phyloP scores from a whole-genome alignment of 2,113 vertebrate species.

The Herpailurus yagouaroundi region DNA sequence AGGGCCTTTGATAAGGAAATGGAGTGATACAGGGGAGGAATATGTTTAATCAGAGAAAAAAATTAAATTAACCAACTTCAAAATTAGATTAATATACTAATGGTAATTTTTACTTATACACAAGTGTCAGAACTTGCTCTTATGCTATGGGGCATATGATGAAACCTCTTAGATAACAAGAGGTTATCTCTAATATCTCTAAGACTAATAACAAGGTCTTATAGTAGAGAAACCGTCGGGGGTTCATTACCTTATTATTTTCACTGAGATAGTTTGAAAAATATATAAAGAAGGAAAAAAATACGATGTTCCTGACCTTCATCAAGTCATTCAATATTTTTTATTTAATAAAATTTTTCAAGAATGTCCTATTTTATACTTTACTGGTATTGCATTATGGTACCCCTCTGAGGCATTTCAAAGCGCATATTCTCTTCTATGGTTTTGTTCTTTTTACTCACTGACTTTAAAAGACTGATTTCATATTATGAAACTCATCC shows the following conservation, averaged over 20 bases:
- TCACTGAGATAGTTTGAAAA: not conserved
- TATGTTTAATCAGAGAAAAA: not conserved
- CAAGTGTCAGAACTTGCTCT: not conserved
- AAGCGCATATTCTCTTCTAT: not conserved
- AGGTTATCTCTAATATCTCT: no score
- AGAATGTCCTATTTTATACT: not conserved
- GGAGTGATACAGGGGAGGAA: not conserved
- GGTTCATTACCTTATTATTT: not conserved
- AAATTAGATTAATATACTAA: not conserved
- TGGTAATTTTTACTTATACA: not conserved
- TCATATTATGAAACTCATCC: slow-evolving; percentile 31
- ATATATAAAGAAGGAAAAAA: not conserved
- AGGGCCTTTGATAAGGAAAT: not conserved
- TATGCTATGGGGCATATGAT: fast-evolving
- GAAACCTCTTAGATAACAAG: not conserved
- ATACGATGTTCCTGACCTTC: not conserved
- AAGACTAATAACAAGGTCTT: not conserved
- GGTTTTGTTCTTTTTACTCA: slow-evolving; percentile 20
- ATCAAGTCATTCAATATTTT: not conserved
- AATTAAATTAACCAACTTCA: not conserved
- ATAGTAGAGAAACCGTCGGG: not conserved
- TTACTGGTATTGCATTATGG: not conserved
- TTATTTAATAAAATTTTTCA: slow-evolving; percentile 42
- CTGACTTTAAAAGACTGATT: slow-evolving; percentile 38
- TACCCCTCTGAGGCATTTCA: not conserved